A percentile compares a stretch with the other conserved stretches of the same genome.
These are phyloP conservation scores for Actenoides lindsayi DNA, from an alignment of 2,113 vertebrate species.

Conservation along the genomic window DNA sequence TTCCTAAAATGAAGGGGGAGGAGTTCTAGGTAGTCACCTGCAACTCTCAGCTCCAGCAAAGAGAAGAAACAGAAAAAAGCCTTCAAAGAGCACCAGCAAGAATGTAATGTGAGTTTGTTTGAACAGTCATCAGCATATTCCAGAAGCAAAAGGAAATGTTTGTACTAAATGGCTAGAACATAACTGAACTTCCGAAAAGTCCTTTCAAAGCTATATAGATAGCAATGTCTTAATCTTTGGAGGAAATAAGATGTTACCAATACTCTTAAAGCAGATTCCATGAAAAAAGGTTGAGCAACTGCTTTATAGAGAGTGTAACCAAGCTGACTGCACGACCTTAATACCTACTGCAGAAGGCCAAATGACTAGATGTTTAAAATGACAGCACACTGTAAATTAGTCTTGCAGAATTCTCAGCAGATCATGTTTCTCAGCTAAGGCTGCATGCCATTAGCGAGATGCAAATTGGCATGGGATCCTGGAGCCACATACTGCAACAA, in stretches of 20 bases:
- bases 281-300: background rate
- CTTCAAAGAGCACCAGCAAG: background rate
- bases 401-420: background rate
- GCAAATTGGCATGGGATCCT: background rate
- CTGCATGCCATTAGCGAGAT: background rate
- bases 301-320: background rate
- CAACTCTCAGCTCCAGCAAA: background rate
- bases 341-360: background rate
- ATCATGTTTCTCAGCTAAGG: background rate
- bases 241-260: background rate
- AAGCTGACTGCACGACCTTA: background rate
- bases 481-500: background rate
- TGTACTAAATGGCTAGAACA: background rate
- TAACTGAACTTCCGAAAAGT: background rate
- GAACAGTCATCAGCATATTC: background rate
- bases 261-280: background rate
- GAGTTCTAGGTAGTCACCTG: background rate
- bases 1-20: background rate
- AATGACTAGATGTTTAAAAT: background rate
- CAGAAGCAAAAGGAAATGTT: background rate
- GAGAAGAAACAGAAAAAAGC: background rate
- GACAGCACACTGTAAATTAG: background rate
- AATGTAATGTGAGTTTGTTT: background rate
- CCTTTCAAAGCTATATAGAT: background rate
- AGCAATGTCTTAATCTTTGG: background rate